Conservation (phyloP, 2,797 vertebrate species). For the Allobates femoralis region DNA sequence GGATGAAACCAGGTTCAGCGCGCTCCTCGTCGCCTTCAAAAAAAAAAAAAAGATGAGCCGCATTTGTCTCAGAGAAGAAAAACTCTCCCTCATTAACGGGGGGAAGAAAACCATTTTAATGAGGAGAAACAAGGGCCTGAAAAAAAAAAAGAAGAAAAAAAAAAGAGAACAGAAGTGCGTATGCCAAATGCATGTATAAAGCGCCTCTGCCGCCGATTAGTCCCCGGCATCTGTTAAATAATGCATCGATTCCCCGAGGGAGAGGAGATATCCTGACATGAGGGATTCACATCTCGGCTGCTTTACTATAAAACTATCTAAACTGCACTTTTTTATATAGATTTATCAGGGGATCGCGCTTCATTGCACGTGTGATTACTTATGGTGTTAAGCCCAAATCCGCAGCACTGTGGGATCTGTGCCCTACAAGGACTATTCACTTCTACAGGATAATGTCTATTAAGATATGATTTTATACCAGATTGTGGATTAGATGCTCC, state of each 20-base stretch:
- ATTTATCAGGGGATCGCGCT: neutral
- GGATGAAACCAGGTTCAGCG: conserved; percentile 80
- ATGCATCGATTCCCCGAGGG: conserved; percentile 53
- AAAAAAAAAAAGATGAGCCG: conserved; percentile 65
- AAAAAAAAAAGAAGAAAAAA: conserved; percentile 8
- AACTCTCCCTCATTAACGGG: conserved; percentile 83
- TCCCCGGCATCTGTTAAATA: conserved; percentile 58
- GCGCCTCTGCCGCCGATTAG: conserved; percentile 42
- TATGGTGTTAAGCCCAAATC: too few relatives aligned
- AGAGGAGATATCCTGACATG: conserved; percentile 50
- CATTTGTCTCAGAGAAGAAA: conserved; percentile 72
- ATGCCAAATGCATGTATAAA: conserved; percentile 59
- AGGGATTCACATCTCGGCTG: conserved; percentile 51
- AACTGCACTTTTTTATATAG: conserved; percentile 42
- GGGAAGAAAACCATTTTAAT: conserved; percentile 81
- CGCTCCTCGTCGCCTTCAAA: conserved; percentile 74
- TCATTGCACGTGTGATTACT: neutral
- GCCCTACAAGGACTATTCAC: too few relatives aligned
- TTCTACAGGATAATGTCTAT: too few relatives aligned
- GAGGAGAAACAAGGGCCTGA: conserved; percentile 69
- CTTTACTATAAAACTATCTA: conserved; percentile 18
- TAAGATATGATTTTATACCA: too few relatives aligned
- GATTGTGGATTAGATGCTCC: too few relatives aligned
- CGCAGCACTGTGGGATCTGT: too few relatives aligned
- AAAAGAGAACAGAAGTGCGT: conserved; percentile 47